Evolutionary conservation across 2,888 invertebrate genomes (phyloP), one percentile per base, ranked within the genome.

Genomic region (Parthenolecanium corni): DNA sequence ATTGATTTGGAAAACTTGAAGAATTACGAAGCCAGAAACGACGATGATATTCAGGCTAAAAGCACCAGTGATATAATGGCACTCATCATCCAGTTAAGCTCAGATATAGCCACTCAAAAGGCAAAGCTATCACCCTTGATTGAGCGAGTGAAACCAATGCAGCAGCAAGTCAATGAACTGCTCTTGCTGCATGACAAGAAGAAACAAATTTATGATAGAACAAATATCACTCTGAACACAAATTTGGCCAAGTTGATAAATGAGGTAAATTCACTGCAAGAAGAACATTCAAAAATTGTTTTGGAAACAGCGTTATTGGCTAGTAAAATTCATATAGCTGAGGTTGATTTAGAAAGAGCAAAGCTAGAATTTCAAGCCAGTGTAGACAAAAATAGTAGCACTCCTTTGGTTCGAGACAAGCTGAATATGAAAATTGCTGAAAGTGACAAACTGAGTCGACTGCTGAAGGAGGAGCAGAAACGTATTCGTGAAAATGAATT

Each of bases 141-240:
- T 65, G n/a, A 66, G 73, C 79, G 79, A 67, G 75, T 88, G 57
- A 80, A 85, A 69, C 82, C 81, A 2, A 73, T 85, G 58, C 78
- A 86, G 67, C 80, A 85, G 67, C 79, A 81, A 69, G 79, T 78
- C 53, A 80, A 84, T 75, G 78, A 81, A 65, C 71, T 84, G 40
- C 80, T 81, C 67, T 79, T 80, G 68, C 81, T 81, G 68, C 82
- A 82, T 71, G 84, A 86, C 68, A 80, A 82, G 69, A 82, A 81
- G 74, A 85, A 85, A 72, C 72, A 75, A 66, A 72, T 79, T 23
- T 85, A 84, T 71, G 84, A 86, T 71, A 80, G 83, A 3, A 79
- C 81, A 61, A 78, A 81, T 46, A 77, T 79, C 12, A 77, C 77
- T 5, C 70, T 79, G 21, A 80, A 80, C 66, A 76, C 76, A 4